Conservation (phyloP, 2,113 vertebrate genomes). For the Neotragus moschatus region DNA sequence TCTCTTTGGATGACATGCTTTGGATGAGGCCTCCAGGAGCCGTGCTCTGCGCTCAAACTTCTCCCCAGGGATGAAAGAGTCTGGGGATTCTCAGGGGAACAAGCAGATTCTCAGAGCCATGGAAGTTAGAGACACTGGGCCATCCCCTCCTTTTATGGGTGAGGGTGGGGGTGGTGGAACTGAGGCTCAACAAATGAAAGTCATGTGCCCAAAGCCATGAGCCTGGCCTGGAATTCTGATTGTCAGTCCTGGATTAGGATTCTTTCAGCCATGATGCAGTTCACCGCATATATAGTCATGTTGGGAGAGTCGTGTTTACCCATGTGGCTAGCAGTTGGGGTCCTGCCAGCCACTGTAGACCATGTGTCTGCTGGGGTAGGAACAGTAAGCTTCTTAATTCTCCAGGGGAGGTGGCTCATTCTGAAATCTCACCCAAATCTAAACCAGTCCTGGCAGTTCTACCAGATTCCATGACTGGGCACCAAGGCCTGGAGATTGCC, state of each 20-base stretch:
- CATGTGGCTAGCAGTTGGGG: not conserved
- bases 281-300: fast-evolving
- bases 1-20: not conserved
- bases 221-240: not conserved
- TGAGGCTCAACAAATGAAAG: not conserved
- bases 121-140: not conserved
- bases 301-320: not conserved
- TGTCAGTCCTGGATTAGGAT: not conserved
- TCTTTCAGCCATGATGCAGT: not conserved
- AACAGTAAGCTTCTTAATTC: not conserved
- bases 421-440: not conserved
- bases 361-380: not conserved
- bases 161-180: not conserved
- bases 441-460: not conserved
- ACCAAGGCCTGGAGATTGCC: not conserved
- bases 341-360: not conserved
- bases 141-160: not conserved
- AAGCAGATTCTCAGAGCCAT: not conserved
- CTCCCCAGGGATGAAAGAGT: not conserved
- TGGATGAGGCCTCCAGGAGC: not conserved
- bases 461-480: not conserved
- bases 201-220: not conserved
- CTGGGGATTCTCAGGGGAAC: not conserved
- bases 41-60: not conserved
- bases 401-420: not conserved